A percentile compares a stretch with the other conserved stretches of the same genome.
phyloP scores from a whole-genome alignment of 2,888 invertebrate species.

The Drosophila algonquin region DNA sequence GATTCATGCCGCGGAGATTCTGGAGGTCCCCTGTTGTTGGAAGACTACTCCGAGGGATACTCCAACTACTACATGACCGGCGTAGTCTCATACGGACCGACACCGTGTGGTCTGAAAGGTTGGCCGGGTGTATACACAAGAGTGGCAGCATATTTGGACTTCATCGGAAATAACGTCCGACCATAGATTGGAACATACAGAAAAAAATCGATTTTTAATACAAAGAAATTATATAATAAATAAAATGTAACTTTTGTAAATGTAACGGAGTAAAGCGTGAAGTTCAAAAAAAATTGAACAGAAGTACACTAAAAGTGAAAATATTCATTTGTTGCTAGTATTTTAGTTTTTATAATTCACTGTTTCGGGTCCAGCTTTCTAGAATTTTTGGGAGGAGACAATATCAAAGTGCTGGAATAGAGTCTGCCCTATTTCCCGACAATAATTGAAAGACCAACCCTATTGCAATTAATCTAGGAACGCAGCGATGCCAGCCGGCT shows the following conservation, averaged over 20 bases:
- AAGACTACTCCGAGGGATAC: constrained; percentile 66
- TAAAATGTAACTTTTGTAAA: constrained; percentile 54
- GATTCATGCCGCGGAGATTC: constrained; percentile 87
- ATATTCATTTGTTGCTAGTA: constrained; percentile 24
- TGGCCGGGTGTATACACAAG: constrained; percentile 88
- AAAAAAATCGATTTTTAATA: constrained; percentile 51
- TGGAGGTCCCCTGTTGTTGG: constrained; percentile 86
- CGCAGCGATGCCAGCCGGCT: constrained; percentile 93
- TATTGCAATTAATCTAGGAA: constrained; percentile 86
- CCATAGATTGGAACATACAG: constrained; percentile 54
- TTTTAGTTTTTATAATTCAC: constrained; percentile 50
- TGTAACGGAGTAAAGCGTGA: constrained; percentile 34
- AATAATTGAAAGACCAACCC: constrained; percentile 17
- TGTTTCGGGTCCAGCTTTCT: constrained; percentile 6
- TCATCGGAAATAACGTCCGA: constrained; percentile 84
- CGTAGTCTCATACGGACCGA: constrained; percentile 87
- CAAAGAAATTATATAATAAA: constrained; percentile 64
- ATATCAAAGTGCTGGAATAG: background rate
- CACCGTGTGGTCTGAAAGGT: constrained; percentile 86
- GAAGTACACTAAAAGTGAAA: constrained; percentile 29
- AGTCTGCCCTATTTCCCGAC: constrained; percentile 31
- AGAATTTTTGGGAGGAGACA: constrained; percentile 23
- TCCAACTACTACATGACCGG: constrained; percentile 86
- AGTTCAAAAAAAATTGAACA: constrained; percentile 54
- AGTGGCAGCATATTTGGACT: constrained; percentile 85